A percentile compares a stretch with the other conserved stretches of the same genome.
phyloP scores from a whole-genome alignment of 2,113 vertebrate species.

The Pachyramphus minor region DNA sequence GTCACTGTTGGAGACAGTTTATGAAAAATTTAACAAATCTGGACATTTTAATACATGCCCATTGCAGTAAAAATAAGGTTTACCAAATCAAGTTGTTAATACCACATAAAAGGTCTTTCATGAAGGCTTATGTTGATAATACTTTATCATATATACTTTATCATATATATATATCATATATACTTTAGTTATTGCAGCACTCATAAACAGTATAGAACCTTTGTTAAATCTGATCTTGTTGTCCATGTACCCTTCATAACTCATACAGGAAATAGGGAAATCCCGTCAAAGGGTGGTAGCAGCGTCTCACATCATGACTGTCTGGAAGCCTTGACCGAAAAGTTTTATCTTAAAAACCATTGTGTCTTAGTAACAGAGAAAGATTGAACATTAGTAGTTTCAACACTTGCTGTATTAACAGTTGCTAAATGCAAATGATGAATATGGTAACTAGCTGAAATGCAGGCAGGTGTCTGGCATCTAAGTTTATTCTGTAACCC shows the following conservation, averaged over 20 bases:
- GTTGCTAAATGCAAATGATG: background rate
- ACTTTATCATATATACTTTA: too few relatives aligned
- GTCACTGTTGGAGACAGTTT: background rate
- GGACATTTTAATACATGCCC: background rate
- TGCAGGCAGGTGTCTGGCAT: background rate
- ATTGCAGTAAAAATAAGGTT: background rate
- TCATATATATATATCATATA: too few relatives aligned
- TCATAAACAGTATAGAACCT: background rate
- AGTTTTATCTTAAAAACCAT: background rate
- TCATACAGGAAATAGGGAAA: background rate
- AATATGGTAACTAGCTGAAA: background rate
- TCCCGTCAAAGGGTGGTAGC: background rate
- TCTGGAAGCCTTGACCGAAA: background rate
- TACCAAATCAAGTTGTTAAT: background rate
- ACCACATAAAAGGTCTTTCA: background rate
- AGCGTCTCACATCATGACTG: background rate
- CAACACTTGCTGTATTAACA: background rate
- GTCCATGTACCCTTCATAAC: background rate
- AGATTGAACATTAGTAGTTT: background rate
- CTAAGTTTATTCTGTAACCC: background rate
- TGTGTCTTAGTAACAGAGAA: background rate
- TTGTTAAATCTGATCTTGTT: background rate
- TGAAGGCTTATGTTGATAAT: background rate
- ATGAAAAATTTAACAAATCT: background rate
- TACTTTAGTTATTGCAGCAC: background rate